Conservation (phyloP, 2,888 invertebrate genomes). For the Acleris holmiana region DNA sequence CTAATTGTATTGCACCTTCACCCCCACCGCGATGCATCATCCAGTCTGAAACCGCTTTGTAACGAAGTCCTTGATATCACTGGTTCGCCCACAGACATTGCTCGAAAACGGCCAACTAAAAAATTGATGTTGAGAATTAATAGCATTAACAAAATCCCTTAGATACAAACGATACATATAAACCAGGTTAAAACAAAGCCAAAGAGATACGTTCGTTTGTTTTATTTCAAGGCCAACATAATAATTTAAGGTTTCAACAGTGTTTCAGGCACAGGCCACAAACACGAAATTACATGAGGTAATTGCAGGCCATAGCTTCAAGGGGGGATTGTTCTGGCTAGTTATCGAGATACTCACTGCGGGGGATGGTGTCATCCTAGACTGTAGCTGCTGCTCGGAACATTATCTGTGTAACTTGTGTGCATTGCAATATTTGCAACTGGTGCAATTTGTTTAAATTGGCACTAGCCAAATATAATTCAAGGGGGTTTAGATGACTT, state of each 20-base stretch:
- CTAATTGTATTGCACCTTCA: constrained; percentile 51
- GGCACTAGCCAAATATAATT: constrained; percentile 16
- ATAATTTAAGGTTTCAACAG: constrained; percentile 11
- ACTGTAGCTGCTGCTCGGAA: constrained; percentile 15
- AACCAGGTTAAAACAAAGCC: no score
- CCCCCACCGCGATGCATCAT: neutral
- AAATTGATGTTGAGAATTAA: no score
- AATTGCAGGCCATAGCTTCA: constrained; percentile 28
- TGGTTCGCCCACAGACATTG: neutral
- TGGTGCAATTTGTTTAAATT: constrained; percentile 4
- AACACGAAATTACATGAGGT: constrained; percentile 26
- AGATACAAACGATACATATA: no score
- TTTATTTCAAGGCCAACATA: neutral
- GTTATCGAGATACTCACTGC: constrained; percentile 28
- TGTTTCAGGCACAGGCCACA: constrained; percentile 20
- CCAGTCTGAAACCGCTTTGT: neutral
- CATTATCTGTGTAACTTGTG: constrained; percentile 20
- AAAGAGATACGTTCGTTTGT: no score
- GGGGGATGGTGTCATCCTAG: constrained; percentile 27
- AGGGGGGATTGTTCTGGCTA: constrained; percentile 29
- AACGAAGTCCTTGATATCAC: neutral
- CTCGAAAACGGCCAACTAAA: neutral
- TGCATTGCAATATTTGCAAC: constrained; percentile 24
- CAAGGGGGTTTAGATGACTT: constrained; percentile 1
- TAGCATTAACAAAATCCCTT: no score